phyloP scores from a whole-genome alignment of 2,113 vertebrate genomes.

The Microtus richardsoni region DNA sequence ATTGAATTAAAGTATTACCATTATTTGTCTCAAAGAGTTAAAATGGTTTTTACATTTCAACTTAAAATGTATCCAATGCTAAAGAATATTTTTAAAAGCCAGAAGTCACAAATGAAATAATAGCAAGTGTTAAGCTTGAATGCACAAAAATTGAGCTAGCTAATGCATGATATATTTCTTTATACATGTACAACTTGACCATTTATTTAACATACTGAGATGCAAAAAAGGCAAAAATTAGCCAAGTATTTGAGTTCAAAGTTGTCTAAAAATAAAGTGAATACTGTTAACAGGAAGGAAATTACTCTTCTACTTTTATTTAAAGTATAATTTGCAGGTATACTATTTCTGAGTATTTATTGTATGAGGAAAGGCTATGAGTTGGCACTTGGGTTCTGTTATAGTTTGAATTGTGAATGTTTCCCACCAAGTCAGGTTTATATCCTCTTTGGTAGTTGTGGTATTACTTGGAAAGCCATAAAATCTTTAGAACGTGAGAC shows the following conservation, averaged over 20 bases:
- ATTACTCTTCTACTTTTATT: neutral
- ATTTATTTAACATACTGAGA: slow-evolving; percentile 25
- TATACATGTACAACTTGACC: neutral
- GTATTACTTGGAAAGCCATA: too few species aligned
- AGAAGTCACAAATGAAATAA: slow-evolving; percentile 37
- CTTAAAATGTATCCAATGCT: neutral
- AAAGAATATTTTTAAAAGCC: neutral
- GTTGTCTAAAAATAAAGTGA: neutral
- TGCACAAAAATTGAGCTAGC: slow-evolving; percentile 5
- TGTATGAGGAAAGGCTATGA: neutral
- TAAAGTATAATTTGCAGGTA: slow-evolving; percentile 5
- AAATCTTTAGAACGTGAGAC: neutral
- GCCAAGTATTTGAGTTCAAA: neutral
- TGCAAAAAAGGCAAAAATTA: neutral
- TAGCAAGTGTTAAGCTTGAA: slow-evolving; percentile 4
- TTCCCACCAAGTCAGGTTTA: neutral
- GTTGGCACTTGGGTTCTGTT: neutral
- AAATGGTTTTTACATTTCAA: neutral
- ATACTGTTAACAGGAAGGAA: neutral
- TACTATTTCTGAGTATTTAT: neutral
- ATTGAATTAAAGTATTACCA: neutral
- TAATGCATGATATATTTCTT: slow-evolving; percentile 49
- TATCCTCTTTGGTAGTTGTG: neutral
- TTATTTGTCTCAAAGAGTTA: neutral
- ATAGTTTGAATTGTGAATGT: neutral